Conservation (phyloP, 2,888 invertebrate species). For the Nymphalis c-album region DNA sequence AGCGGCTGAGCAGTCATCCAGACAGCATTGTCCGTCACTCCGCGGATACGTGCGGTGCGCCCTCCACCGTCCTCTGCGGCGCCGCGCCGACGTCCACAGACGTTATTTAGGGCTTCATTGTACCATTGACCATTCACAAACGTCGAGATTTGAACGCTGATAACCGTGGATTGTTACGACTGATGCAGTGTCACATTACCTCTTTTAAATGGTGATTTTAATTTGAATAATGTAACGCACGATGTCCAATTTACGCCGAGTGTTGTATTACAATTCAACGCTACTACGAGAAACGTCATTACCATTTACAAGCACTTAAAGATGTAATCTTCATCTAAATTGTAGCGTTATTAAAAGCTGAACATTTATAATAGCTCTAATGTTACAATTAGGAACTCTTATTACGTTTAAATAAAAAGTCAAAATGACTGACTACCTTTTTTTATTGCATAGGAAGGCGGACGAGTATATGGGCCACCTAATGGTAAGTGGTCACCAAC, state of each 20-base stretch:
- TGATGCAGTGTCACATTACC: constrained; percentile 67
- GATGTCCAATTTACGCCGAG: constrained; percentile 36
- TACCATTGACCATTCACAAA: constrained; percentile 62
- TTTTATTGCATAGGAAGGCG: no score
- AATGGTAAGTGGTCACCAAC: no score
- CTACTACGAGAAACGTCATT: constrained; percentile 15
- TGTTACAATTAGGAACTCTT: not conserved
- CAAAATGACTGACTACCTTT: no score
- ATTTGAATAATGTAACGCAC: constrained; percentile 41
- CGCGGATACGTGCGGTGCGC: constrained; percentile 49
- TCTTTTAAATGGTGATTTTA: constrained; percentile 45
- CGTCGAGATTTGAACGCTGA: constrained; percentile 68
- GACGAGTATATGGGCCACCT: no score
- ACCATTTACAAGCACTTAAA: constrained; percentile 3
- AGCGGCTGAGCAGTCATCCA: constrained; percentile 64
- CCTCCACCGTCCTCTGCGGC: constrained; percentile 67
- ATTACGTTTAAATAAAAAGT: no score
- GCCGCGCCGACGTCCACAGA: constrained; percentile 68
- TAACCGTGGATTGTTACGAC: constrained; percentile 69
- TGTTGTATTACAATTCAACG: constrained; percentile 9
- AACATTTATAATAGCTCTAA: not conserved
- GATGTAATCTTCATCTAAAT: not conserved
- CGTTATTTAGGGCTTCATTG: constrained; percentile 79
- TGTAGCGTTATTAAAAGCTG: not conserved
- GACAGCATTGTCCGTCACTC: constrained; percentile 75